Percentiles rank a stretch among this genome's conserved stretches.
phyloP scores from a whole-genome alignment of 2,888 invertebrate genomes.

The Drosophila setosimentum region DNA sequence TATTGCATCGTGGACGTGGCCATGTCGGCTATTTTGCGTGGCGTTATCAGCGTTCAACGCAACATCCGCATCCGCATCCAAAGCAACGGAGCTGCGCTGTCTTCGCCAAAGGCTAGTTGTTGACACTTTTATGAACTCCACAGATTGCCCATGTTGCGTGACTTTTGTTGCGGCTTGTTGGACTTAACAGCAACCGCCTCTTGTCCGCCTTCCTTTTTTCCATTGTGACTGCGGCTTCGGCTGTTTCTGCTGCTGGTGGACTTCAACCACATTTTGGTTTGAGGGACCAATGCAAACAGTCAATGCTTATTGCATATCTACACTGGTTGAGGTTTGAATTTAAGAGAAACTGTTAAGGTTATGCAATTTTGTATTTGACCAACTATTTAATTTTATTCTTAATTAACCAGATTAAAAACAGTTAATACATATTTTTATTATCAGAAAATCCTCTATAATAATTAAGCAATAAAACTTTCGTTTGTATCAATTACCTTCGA shows the following conservation, averaged over 20 bases:
- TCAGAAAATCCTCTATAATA: neutral
- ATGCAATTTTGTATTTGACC: neutral
- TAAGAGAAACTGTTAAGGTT: neutral
- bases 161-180: constrained; percentile 75
- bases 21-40: constrained; percentile 63
- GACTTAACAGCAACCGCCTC: constrained; percentile 38
- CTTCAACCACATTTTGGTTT: neutral
- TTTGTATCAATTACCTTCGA: no score
- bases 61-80: constrained; percentile 37
- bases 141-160: constrained; percentile 79
- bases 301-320: neutral
- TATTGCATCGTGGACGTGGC: constrained; percentile 15
- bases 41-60: constrained; percentile 73
- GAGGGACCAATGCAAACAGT: neutral
- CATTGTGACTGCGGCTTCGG: constrained; percentile 1
- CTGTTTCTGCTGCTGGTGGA: neutral
- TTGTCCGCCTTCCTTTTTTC: constrained; percentile 9
- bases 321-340: neutral
- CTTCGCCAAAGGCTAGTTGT: constrained; percentile 70
- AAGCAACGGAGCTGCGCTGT: constrained; percentile 3
- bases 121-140: constrained; percentile 83
- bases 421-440: neutral
- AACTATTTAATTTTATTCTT: neutral
- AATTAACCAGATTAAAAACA: neutral
- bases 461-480: neutral